Evolutionary conservation across 2,888 invertebrate genomes (phyloP).

Genomic region (Ormia ochracea): DNA sequence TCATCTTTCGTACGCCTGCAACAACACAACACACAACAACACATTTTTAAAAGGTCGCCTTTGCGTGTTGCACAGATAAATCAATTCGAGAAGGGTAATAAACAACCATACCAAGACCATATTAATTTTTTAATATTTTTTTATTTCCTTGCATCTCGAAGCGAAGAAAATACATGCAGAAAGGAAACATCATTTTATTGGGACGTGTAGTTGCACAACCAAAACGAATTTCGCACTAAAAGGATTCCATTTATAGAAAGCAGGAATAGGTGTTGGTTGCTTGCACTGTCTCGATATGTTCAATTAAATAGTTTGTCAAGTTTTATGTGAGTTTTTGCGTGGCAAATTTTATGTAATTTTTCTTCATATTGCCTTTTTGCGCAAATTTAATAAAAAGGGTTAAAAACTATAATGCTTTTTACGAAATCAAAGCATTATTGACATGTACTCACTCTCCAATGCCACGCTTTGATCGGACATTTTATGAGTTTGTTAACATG

Average conservation of each 20-base stretch:
- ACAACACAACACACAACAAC: too few relatives aligned
- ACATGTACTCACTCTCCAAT: slow-evolving; percentile 2
- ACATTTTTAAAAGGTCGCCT: slow-evolving; percentile 29
- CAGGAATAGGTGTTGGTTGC: neutral
- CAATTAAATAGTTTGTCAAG: neutral
- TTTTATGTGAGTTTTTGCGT: slow-evolving; percentile 13
- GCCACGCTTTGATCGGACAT: slow-evolving; percentile 42
- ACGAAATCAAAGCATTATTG: slow-evolving; percentile 36
- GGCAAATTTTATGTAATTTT: neutral
- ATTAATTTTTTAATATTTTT: neutral
- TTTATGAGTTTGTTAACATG: slow-evolving; percentile 40
- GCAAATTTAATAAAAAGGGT: slow-evolving; percentile 30
- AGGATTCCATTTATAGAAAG: slow-evolving; percentile 65
- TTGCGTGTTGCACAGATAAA: slow-evolving; percentile 74
- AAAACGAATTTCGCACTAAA: slow-evolving; percentile 71
- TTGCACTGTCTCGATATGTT: neutral
- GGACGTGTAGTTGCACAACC: slow-evolving; percentile 70
- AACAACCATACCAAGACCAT: slow-evolving; percentile 64
- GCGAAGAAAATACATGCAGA: slow-evolving; percentile 34
- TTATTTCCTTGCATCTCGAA: neutral
- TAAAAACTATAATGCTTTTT: slow-evolving; percentile 8
- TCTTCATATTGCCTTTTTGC: neutral
- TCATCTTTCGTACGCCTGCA: slow-evolving; percentile 7
- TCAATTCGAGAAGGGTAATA: slow-evolving; percentile 76
- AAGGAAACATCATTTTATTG: slow-evolving; percentile 48